Evolutionary conservation across 1,140 invertebrate species (phyloP).

Genomic region (Psix sp.): DNA sequence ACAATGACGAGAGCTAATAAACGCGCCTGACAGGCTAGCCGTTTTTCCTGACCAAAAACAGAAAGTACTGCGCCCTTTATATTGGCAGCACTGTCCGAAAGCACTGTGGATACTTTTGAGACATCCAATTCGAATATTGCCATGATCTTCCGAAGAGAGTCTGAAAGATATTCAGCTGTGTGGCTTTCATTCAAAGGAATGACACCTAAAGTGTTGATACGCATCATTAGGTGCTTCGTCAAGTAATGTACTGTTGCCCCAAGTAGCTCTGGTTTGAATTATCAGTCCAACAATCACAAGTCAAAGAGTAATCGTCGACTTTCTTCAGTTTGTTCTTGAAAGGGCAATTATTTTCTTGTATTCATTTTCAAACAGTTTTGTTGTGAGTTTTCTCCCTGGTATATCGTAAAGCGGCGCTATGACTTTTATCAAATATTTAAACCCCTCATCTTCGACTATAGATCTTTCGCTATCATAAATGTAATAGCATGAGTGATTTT

Average conservation of each 20-base stretch:
- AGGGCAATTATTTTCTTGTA: too few species aligned
- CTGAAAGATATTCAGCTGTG: conserved; percentile 13
- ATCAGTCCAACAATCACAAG: conserved; percentile 7
- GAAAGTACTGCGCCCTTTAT: conserved; percentile 11
- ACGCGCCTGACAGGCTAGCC: conserved; percentile 9
- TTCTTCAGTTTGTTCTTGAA: conserved; percentile 5
- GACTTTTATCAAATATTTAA: too few species aligned
- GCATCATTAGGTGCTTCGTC: neutral
- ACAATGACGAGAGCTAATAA: conserved; percentile 7
- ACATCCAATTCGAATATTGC: neutral
- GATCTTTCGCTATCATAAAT: too few species aligned
- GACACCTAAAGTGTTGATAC: neutral
- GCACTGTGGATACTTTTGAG: neutral
- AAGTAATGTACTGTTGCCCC: conserved; percentile 10
- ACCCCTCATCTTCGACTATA: too few species aligned
- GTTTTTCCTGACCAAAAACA: conserved; percentile 5
- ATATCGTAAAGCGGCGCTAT: too few species aligned
- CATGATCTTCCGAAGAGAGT: neutral
- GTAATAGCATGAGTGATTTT: too few species aligned
- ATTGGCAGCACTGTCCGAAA: conserved; percentile 16
- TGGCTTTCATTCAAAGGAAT: conserved; percentile 11
- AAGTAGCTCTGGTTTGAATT: conserved; percentile 8
- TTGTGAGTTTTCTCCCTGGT: too few species aligned
- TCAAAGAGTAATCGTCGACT: neutral
- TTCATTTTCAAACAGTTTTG: too few species aligned